These are phyloP conservation scores for Hoplodrina blanda DNA, from an alignment of 2,888 invertebrate species.

Conservation along the genomic window DNA sequence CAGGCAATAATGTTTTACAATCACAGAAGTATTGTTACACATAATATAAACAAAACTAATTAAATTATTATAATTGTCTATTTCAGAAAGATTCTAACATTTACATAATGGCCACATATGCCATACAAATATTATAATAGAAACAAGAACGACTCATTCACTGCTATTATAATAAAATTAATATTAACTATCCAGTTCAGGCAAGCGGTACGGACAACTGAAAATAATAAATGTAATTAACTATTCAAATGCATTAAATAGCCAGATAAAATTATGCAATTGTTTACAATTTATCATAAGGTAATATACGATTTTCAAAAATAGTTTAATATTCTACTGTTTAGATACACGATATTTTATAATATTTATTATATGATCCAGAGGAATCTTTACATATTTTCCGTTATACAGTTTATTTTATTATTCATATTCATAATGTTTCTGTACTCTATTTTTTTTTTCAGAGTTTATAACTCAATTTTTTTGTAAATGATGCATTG, in stretches of 20 bases:
- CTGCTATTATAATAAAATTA: constrained; percentile 70
- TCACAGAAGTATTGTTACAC: constrained; percentile 79
- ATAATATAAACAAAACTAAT: constrained; percentile 64
- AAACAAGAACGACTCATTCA: constrained; percentile 74
- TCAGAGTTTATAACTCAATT: constrained; percentile 13
- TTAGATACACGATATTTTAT: constrained; percentile 62
- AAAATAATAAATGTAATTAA: constrained; percentile 56
- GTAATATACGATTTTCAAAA: constrained; percentile 57
- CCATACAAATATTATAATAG: constrained; percentile 62
- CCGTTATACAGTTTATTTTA: constrained; percentile 34
- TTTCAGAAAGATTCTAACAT: constrained; percentile 67
- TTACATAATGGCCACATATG: constrained; percentile 63
- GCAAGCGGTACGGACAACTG: constrained; percentile 75
- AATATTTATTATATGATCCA: constrained; percentile 37
- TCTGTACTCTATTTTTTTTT: constrained; percentile 18
- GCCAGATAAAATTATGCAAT: constrained; percentile 42
- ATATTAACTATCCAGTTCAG: constrained; percentile 75
- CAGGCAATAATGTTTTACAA: constrained; percentile 76
- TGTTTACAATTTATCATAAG: constrained; percentile 46
- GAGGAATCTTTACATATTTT: constrained; percentile 37
- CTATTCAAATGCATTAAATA: constrained; percentile 57
- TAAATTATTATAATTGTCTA: constrained; percentile 65
- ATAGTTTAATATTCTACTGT: constrained; percentile 61
- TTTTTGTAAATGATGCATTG: constrained; percentile 19
- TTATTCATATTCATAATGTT: constrained; percentile 23